Percentiles rank a stretch among this genome's conserved stretches.
phyloP scores from a whole-genome alignment of 2,888 invertebrate genomes.

The Erebia palarica region DNA sequence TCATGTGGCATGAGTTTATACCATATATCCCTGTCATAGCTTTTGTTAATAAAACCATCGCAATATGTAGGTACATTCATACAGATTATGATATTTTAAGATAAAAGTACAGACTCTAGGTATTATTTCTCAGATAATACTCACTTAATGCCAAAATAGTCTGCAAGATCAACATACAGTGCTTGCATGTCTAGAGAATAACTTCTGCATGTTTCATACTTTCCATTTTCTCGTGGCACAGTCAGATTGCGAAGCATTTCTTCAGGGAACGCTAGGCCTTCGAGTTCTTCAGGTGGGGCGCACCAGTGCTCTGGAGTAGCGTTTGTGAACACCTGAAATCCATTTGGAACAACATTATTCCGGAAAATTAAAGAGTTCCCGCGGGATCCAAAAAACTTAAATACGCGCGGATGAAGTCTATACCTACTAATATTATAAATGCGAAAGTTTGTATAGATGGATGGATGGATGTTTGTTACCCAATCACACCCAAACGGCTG shows the following conservation, averaged over 20 bases:
- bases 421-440: too few relatives aligned
- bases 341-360: neutral
- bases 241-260: conserved; percentile 77
- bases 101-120: neutral
- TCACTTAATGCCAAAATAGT: conserved; percentile 64
- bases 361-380: too few relatives aligned
- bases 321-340: conserved; percentile 84
- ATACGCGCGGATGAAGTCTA: too few relatives aligned
- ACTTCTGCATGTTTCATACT: conserved; percentile 77
- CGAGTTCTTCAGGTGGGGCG: conserved; percentile 78
- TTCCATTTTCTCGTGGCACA: conserved; percentile 72
- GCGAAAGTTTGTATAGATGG: too few relatives aligned
- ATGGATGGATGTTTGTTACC: too few relatives aligned
- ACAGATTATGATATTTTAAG: neutral
- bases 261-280: conserved; percentile 70
- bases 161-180: conserved; percentile 54
- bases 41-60: too few relatives aligned
- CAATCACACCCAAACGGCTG: too few relatives aligned
- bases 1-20: neutral
- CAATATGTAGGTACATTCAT: too few relatives aligned
- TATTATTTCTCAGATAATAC: conserved; percentile 6
- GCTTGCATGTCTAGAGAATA: conserved; percentile 74
- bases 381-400: too few relatives aligned
- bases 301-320: conserved; percentile 88
- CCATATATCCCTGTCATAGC: too few relatives aligned